These are phyloP conservation scores for Protula sp. DNA, from an alignment of 2,888 invertebrate species.

Conservation along the genomic window DNA sequence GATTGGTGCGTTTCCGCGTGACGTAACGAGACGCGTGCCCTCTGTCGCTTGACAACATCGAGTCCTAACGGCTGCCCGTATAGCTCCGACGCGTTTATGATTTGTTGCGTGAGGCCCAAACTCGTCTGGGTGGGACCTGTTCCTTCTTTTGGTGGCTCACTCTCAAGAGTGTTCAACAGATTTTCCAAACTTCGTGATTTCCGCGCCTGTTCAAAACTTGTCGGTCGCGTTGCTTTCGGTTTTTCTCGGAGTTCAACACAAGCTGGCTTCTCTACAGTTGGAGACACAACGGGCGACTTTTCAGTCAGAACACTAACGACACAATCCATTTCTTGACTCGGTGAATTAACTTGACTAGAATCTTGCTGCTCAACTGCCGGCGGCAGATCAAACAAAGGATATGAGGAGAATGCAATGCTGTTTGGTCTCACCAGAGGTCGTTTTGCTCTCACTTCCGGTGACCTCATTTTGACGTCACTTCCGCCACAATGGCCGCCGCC, in stretches of 20 bases:
- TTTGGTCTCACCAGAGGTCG: constrained; percentile 43
- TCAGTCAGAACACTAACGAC: background rate
- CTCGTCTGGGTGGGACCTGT: background rate
- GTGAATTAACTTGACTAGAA: background rate
- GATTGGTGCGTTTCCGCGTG: constrained; percentile 44
- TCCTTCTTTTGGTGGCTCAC: background rate
- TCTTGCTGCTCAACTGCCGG: constrained; percentile 2
- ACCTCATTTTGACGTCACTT: constrained; percentile 31
- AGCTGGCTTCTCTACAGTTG: background rate
- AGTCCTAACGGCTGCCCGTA: constrained; percentile 32
- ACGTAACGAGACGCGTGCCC: no score
- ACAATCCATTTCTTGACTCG: background rate
- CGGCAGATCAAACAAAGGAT: constrained; percentile 44
- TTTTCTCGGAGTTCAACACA: background rate
- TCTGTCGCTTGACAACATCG: constrained; percentile 33
- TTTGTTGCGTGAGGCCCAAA: no score
- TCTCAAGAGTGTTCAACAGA: constrained; percentile 35
- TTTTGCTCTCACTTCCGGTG: constrained; percentile 39
- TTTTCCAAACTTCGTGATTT: constrained; percentile 51
- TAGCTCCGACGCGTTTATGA: constrained; percentile 30
- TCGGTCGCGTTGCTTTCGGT: background rate
- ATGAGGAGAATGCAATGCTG: constrained; percentile 50
- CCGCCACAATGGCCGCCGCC: background rate
- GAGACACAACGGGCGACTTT: background rate
- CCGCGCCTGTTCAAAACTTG: constrained; percentile 25